Conservation (phyloP, 2,113 vertebrate genomes). For the Seriola rivoliana region DNA sequence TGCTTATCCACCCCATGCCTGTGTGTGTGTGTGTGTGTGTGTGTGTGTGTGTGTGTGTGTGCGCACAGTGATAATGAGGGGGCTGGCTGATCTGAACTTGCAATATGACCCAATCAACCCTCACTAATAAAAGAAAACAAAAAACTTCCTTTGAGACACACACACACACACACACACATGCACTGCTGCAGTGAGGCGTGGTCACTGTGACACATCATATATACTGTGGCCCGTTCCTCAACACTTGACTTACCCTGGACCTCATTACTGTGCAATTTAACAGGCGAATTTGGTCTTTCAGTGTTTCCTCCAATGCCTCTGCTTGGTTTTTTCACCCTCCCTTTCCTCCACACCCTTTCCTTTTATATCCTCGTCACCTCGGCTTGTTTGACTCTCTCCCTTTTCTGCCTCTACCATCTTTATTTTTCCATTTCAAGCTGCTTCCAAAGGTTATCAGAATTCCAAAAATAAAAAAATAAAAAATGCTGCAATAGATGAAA, state of each 20-base stretch:
- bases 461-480: background rate
- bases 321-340: slow-evolving; percentile 3
- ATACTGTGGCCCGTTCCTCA: slow-evolving; percentile 51
- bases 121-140: slow-evolving; percentile 48
- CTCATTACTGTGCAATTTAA: slow-evolving; percentile 68
- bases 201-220: slow-evolving; percentile 50
- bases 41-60: background rate
- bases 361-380: slow-evolving; percentile 10
- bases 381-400: background rate
- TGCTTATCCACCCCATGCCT: slow-evolving; percentile 36
- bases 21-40: slow-evolving; percentile 13
- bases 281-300: slow-evolving; percentile 23
- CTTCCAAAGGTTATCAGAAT: background rate
- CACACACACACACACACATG: slow-evolving; percentile 28
- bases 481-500: background rate
- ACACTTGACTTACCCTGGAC: slow-evolving; percentile 55
- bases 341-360: background rate
- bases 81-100: slow-evolving; percentile 59
- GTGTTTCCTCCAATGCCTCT: slow-evolving; percentile 31
- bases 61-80: slow-evolving; percentile 53
- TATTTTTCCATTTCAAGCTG: background rate
- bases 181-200: slow-evolving; percentile 8
- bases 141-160: slow-evolving; percentile 3
- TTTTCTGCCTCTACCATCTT: background rate
- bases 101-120: slow-evolving; percentile 62